These are phyloP conservation scores for Myanophis thanlyinensis DNA, from an alignment of 2,113 vertebrate genomes.

Conservation along the genomic window DNA sequence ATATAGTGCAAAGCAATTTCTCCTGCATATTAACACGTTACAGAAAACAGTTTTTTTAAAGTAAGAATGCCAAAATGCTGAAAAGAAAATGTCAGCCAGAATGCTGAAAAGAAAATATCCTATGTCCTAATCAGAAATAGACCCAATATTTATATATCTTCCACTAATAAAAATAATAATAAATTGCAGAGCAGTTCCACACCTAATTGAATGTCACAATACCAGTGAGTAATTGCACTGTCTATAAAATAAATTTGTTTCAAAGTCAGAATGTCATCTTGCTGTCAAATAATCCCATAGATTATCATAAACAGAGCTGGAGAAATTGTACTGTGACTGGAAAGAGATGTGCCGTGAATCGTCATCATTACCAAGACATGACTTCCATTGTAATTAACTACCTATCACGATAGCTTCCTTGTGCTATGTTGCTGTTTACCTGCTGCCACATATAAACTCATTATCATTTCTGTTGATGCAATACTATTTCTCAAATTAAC, in stretches of 20 bases:
- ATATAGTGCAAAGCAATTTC: constrained; percentile 12
- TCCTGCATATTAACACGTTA: background rate
- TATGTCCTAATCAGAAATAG: constrained; percentile 39
- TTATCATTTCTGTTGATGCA: constrained; percentile 62
- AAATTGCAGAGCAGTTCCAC: constrained; percentile 41
- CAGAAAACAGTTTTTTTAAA: constrained; percentile 25
- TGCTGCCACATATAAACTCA: constrained; percentile 60
- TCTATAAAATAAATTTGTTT: constrained; percentile 66
- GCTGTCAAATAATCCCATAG: constrained; percentile 73
- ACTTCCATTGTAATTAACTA: constrained; percentile 69
- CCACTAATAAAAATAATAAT: constrained; percentile 25
- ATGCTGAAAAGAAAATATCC: constrained; percentile 17
- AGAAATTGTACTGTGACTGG: constrained; percentile 63
- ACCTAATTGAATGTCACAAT: constrained; percentile 62
- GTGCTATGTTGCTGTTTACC: constrained; percentile 53
- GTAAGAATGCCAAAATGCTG: constrained; percentile 9
- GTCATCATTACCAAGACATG: constrained; percentile 65
- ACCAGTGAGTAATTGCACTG: constrained; percentile 62
- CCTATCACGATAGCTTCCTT: constrained; percentile 56
- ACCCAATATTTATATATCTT: constrained; percentile 42
- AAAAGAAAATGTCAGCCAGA: constrained; percentile 17
- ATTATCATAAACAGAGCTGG: constrained; percentile 67
- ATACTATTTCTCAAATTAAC: constrained; percentile 61
- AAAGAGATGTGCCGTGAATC: constrained; percentile 71
- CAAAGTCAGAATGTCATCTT: constrained; percentile 74